Conservation (phyloP, 2,797 vertebrate genomes). For the Gastrophryne carolinensis region DNA sequence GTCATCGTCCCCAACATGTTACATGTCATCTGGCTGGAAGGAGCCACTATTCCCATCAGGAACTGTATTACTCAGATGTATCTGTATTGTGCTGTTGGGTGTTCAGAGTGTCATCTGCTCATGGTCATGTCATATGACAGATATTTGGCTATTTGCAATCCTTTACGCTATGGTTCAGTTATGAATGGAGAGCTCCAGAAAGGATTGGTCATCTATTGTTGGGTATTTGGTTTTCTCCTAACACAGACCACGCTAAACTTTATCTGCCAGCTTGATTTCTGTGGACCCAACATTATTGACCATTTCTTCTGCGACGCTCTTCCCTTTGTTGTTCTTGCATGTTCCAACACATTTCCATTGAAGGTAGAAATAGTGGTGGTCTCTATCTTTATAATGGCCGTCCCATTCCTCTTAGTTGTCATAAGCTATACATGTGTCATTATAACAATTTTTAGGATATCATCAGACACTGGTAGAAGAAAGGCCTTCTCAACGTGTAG, state of each 20-base stretch:
- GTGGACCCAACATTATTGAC: slow-evolving; percentile 15
- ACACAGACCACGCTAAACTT: neutral
- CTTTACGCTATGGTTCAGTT: slow-evolving; percentile 11
- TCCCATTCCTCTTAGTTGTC: slow-evolving; percentile 29
- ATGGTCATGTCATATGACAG: slow-evolving; percentile 42
- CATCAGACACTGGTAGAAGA: slow-evolving; percentile 28
- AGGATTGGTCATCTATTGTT: neutral
- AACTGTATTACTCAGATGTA: slow-evolving; percentile 37
- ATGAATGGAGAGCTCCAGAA: slow-evolving; percentile 4
- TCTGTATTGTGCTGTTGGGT: slow-evolving; percentile 13
- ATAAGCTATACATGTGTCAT: slow-evolving; percentile 23
- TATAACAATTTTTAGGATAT: slow-evolving; percentile 25
- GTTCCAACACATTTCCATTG: slow-evolving; percentile 23
- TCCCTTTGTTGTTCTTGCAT: slow-evolving; percentile 40
- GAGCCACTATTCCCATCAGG: neutral
- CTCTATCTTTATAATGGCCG: slow-evolving; percentile 21
- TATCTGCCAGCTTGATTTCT: slow-evolving; percentile 27
- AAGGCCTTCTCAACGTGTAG: slow-evolving; percentile 56
- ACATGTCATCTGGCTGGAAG: neutral
- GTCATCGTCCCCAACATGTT: slow-evolving; percentile 37
- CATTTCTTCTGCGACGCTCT: slow-evolving; percentile 45
- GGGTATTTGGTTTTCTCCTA: neutral
- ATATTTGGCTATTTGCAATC: slow-evolving; percentile 45
- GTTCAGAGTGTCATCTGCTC: slow-evolving; percentile 33
- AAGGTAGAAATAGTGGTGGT: slow-evolving; percentile 8